Base-by-base conservation (phyloP, 2,113 vertebrate species). In the Heterotilapia buettikoferi region DNA sequence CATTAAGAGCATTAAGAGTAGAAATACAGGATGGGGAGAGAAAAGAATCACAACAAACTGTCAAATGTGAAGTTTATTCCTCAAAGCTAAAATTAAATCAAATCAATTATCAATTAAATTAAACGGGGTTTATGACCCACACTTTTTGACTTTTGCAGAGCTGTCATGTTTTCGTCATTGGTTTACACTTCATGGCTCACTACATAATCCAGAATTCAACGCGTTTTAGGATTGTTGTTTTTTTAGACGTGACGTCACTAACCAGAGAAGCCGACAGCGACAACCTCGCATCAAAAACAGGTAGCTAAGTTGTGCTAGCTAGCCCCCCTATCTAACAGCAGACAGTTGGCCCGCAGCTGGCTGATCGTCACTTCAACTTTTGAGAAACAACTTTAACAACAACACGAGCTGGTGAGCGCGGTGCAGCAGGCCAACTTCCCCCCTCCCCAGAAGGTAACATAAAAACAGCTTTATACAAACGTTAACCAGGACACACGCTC, bases 231-330 rank as follows among this genome's bases (percentile, higher is more conserved):
- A 21, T 31, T 45, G 5, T 43, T 19, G 5, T 43, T 5, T 18
- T 10, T 76, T 88, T 52, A n/a, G 14, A 24, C 19, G 68, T 93
- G 92, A 93, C 93, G 93, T 93, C 90, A 93, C 9, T 19, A 81
- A 61, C 66, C 87, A 63, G 88, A 73, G 90, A 91, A 92, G 91
- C 92, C 92, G 90, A 93, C 90, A 88, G 80, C 76, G 76, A 93
- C 91, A 88, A 82, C 68, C 76, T 61, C 87, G 40, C 57, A 91
- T 93, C 90, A 94, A 85, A 91, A 95, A 92, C 93, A 92, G 92
- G 94, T 93, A 83, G 90, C 92, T 87, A 88, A 86, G 89, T 89
- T 80, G 45, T 84, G 71, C 83, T 89, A 92, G 93, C 92, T 93
- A 84, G 89, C 92, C 24, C 59, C 40, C 63, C 80, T 79, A 53